phyloP scores from a whole-genome alignment of 2,888 invertebrate species.

The Tinea pellionella region DNA sequence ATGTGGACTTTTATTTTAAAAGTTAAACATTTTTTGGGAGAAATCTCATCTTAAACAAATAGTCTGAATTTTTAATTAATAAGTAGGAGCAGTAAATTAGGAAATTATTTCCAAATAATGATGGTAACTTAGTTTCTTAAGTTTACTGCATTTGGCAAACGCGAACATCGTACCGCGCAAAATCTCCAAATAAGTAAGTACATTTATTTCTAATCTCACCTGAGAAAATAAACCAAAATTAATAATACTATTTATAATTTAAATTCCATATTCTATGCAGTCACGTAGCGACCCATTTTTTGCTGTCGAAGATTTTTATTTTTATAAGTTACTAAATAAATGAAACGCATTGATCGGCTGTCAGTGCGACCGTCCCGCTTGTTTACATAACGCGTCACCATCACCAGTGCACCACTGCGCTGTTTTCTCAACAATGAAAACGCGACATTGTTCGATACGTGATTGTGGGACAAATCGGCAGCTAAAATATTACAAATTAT shows the following conservation, averaged over 20 bases:
- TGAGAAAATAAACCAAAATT: constrained; percentile 32
- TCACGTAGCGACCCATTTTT: constrained; percentile 24
- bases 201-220: constrained; percentile 27
- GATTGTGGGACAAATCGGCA: constrained; percentile 30
- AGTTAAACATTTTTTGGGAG: no score
- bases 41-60: no score
- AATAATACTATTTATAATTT: constrained; percentile 14
- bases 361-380: constrained; percentile 36
- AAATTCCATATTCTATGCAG: constrained; percentile 24
- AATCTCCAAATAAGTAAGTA: no score
- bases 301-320: constrained; percentile 31
- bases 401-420: constrained; percentile 17
- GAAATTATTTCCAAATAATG: no score
- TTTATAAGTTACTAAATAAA: constrained; percentile 62
- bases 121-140: no score
- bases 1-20: no score
- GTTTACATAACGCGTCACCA: constrained; percentile 44
- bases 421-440: constrained; percentile 26
- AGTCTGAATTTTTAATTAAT: no score
- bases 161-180: no score
- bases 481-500: background rate
- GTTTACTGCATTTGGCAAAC: background rate
- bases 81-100: no score
- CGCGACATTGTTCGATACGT: constrained; percentile 32
- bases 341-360: constrained; percentile 57